Evolutionary conservation across 1,140 invertebrate species (phyloP).

Genomic region (Brachionus koreanus): DNA sequence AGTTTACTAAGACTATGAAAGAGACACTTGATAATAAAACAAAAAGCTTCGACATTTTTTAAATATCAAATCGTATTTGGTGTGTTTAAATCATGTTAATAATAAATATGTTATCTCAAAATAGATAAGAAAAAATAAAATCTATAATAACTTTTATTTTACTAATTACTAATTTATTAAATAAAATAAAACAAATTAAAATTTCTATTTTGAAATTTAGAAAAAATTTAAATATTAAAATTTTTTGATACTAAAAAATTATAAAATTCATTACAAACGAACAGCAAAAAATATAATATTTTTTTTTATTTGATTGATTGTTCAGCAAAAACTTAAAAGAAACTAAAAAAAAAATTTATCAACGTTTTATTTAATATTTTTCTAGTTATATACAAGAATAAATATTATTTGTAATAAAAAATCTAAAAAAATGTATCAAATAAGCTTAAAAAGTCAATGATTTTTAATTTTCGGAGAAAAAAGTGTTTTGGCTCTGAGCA

Average conservation of each 20-base stretch:
- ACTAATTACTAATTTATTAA: background rate
- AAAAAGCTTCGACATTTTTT: background rate
- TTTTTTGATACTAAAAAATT: background rate
- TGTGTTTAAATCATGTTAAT: background rate
- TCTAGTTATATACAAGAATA: too few species aligned
- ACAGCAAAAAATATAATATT: too few species aligned
- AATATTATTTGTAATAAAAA: too few species aligned
- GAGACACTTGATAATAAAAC: background rate
- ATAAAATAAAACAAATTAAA: background rate
- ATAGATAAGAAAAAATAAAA: background rate
- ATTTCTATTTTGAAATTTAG: background rate
- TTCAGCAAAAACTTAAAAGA: too few species aligned
- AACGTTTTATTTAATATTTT: too few species aligned
- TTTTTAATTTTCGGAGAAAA: too few species aligned
- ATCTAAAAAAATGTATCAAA: too few species aligned
- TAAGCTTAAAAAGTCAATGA: too few species aligned
- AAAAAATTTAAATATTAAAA: background rate
- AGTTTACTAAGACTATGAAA: background rate
- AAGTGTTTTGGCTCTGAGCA: too few species aligned
- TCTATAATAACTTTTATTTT: background rate
- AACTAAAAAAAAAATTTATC: too few species aligned
- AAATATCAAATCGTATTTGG: background rate
- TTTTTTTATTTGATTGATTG: too few species aligned
- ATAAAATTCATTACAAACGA: too few species aligned
- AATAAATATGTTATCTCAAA: background rate